Evolutionary conservation across 2,797 vertebrate genomes (phyloP), one percentile per base, ranked within the genome.

Genomic region (Malurus leucopterus): DNA sequence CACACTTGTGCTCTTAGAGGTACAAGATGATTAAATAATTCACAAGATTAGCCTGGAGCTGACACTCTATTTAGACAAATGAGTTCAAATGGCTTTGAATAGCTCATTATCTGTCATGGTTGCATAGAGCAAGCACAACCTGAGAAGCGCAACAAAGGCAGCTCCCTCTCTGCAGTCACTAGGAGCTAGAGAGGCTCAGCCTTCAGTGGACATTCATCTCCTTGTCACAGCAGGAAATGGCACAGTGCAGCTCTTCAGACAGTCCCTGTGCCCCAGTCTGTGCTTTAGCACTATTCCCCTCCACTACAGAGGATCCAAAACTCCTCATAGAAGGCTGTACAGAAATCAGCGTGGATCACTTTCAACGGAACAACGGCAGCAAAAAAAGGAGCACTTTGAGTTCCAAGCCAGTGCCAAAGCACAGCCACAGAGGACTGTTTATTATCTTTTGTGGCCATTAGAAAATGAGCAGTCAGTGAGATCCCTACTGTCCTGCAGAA

Each of bases 21-120:
- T 57, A 62, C 21, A 68, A 71, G 65, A 58, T 2, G 2, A 54
- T 76, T 40, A 76, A 72, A 58, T 68, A 69, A 76, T 36, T 50
- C 23, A 6, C 23, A 53, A 86, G 65, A 76, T 70, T 70, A 86
- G 61, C 64, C 49, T 2, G 24, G 80, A 81, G 30, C 18, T 81
- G 59, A 73, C 47, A 79, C 22, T 71, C 54, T 78, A 20, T 36
- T 88, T 68, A 79, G 70, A 72, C 47, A 83, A 91, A 90, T 5
- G 13, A 51, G 10, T 51, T 47, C 67, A 87, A 88, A 80, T 90
- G 79, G 70, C 82, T 91, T 83, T 93, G 79, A 89, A 83, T 43
- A 90, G 78, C 81, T 72, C 58, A 71, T 88, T 88, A 90, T 67
- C 65, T 15, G 3, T 57, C 21, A 2, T 26, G 9, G 0, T 27